Conservation (phyloP, 2,888 invertebrate genomes). For the Tachina fera region DNA sequence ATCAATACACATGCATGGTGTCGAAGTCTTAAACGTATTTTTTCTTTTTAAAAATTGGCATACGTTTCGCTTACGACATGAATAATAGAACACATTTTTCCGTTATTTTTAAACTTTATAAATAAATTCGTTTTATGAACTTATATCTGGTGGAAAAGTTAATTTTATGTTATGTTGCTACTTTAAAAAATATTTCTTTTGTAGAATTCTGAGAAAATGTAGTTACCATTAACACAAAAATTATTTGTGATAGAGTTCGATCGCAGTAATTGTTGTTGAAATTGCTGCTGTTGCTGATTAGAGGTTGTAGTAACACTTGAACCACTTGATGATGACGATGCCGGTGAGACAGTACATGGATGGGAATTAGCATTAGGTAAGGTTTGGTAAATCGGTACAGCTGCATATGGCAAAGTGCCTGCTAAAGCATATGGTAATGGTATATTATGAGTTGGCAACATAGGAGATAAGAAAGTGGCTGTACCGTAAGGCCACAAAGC, state of each 20-base stretch:
- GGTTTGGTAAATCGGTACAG: constrained; percentile 75
- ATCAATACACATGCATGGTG: no score
- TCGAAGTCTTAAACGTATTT: no score
- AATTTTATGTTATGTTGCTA: no score
- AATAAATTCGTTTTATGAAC: no score
- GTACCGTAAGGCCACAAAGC: constrained; percentile 77
- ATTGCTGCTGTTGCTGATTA: constrained; percentile 50
- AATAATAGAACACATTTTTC: no score
- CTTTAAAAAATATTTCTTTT: not conserved
- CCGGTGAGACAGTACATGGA: constrained; percentile 66
- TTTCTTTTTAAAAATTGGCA: no score
- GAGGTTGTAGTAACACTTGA: constrained; percentile 19
- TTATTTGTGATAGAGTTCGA: constrained; percentile 41
- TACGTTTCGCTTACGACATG: no score
- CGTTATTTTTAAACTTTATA: no score
- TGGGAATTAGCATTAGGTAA: constrained; percentile 62
- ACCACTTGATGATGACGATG: constrained; percentile 59
- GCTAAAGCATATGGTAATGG: constrained; percentile 75
- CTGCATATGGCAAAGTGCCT: constrained; percentile 73
- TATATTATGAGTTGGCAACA: constrained; percentile 75
- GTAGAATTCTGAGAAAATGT: not conserved
- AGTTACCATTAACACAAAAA: constrained; percentile 37
- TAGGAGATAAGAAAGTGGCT: constrained; percentile 76
- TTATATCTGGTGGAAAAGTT: no score
- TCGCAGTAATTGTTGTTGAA: constrained; percentile 47